These are phyloP conservation scores for Xestia sexstrigata DNA, from an alignment of 2,888 invertebrate species.

Conservation along the genomic window DNA sequence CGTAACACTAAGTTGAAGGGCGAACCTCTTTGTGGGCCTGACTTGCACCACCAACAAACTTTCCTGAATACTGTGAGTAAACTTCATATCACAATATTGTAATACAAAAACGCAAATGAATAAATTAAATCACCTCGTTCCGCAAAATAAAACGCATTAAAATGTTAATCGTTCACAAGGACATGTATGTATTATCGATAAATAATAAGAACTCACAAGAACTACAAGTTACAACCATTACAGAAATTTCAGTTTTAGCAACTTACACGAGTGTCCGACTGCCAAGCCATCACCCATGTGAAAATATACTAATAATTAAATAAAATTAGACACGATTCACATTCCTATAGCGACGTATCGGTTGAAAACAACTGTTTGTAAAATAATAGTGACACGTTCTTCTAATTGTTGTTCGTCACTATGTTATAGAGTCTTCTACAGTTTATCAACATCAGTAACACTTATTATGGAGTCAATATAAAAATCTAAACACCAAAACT, in stretches of 20 bases:
- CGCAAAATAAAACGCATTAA: constrained; percentile 79
- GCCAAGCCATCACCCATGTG: constrained; percentile 91
- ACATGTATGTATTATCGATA: constrained; percentile 71
- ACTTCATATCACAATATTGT: constrained; percentile 57
- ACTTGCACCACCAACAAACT: constrained; percentile 57
- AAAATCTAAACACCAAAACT: constrained; percentile 83
- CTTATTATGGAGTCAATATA: constrained; percentile 74
- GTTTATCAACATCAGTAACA: constrained; percentile 80
- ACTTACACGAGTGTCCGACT: constrained; percentile 90
- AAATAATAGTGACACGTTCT: constrained; percentile 88
- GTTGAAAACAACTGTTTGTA: constrained; percentile 84
- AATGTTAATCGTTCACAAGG: constrained; percentile 85
- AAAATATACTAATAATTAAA: constrained; percentile 86
- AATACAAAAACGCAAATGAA: constrained; percentile 69
- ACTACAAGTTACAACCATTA: constrained; percentile 44
- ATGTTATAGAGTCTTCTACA: constrained; percentile 73
- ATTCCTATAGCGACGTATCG: constrained; percentile 85
- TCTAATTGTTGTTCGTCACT: constrained; percentile 79
- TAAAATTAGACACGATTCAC: constrained; percentile 85
- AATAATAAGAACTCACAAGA: constrained; percentile 50
- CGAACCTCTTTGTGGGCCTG: constrained; percentile 73
- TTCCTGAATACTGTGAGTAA: constrained; percentile 56
- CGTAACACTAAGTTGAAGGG: constrained; percentile 66
- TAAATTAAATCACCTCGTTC: constrained; percentile 74
- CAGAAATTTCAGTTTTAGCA: constrained; percentile 60